These are phyloP conservation scores for Dromas ardeola DNA, from an alignment of 2,113 vertebrate species.

Conservation along the genomic window DNA sequence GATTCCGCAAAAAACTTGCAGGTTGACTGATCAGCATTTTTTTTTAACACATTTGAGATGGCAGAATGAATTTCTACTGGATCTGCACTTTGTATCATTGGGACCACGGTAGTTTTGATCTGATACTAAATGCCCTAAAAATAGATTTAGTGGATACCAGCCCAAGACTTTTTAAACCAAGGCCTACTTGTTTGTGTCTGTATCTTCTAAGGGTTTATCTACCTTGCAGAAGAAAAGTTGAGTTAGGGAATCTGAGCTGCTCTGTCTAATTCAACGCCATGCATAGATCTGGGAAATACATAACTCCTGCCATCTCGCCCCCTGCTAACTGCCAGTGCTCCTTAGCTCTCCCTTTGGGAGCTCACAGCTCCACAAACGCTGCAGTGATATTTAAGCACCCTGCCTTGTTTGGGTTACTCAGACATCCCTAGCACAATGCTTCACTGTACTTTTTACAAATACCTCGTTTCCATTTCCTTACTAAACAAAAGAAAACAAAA, in stretches of 20 bases:
- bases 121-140: background rate
- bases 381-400: background rate
- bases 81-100: background rate
- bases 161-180: background rate
- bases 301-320: background rate
- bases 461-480: background rate
- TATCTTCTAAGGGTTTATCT: background rate
- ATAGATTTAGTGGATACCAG: background rate
- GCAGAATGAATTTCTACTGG: background rate
- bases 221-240: background rate
- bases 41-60: background rate
- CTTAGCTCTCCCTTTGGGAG: background rate
- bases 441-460: background rate
- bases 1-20: background rate
- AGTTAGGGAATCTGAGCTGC: background rate
- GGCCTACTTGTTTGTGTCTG: background rate
- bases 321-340: background rate
- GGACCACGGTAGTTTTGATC: background rate
- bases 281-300: background rate
- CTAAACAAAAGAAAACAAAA: background rate
- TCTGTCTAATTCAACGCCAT: background rate
- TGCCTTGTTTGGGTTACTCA: background rate
- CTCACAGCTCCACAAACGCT: background rate
- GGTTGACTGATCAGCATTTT: background rate
- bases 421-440: background rate